A percentile compares a stretch with the other conserved stretches of the same genome.
These are phyloP conservation scores for Drosophila erecta DNA, from an alignment of 1,140 invertebrate genomes.

Conservation along the genomic window DNA sequence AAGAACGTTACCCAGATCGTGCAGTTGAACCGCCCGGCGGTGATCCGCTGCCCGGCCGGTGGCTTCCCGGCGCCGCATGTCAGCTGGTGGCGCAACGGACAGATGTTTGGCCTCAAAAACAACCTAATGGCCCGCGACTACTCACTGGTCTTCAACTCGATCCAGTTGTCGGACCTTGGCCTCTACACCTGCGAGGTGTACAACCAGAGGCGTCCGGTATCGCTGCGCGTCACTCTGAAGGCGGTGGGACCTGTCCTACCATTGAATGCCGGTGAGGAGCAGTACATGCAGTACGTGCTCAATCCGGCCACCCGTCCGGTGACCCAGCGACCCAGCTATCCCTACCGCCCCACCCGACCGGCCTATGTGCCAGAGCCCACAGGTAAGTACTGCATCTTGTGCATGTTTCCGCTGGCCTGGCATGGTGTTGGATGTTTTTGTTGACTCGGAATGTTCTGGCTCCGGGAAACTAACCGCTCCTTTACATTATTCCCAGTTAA, in stretches of 20 bases:
- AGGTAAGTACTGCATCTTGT: constrained; percentile 58
- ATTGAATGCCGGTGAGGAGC: constrained; percentile 85
- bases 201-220: constrained; percentile 91
- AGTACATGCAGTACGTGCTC: constrained; percentile 86
- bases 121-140: constrained; percentile 89
- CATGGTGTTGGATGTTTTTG: constrained; percentile 25
- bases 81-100: constrained; percentile 93
- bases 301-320: constrained; percentile 84
- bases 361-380: constrained; percentile 60
- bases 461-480: not conserved
- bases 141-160: constrained; percentile 89
- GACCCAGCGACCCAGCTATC: constrained; percentile 78
- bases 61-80: constrained; percentile 92
- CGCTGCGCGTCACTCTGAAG: constrained; percentile 90
- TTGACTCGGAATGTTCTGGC: not conserved
- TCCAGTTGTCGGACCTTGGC: constrained; percentile 90
- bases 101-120: constrained; percentile 89
- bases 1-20: constrained; percentile 88
- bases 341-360: constrained; percentile 84
- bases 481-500: constrained; percentile 85
- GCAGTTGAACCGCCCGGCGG: constrained; percentile 88
- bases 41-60: constrained; percentile 92
- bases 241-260: constrained; percentile 88
- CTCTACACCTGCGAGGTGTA: constrained; percentile 95
- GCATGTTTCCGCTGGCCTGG: constrained; percentile 45